Conservation (phyloP, 2,113 vertebrate species). For the Cryptoleucopteryx plumbea region DNA sequence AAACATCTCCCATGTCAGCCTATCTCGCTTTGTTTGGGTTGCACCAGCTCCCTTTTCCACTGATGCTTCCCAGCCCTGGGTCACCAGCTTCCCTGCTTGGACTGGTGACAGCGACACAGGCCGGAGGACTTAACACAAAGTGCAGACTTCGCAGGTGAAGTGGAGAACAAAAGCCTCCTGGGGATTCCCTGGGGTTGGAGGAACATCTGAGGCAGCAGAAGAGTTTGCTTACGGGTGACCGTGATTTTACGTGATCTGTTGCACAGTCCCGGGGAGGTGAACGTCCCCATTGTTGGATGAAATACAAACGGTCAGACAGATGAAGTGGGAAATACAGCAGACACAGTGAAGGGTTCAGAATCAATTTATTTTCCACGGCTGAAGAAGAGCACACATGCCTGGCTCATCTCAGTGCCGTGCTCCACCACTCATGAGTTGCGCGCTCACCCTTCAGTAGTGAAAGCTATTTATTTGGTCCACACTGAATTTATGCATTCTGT, state of each 20-base stretch:
- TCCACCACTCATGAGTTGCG: not conserved
- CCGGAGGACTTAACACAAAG: not conserved
- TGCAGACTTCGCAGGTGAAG: not conserved
- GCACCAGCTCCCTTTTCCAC: not conserved
- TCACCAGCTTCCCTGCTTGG: not conserved
- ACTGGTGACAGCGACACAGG: not conserved
- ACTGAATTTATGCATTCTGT: not conserved
- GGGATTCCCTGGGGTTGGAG: not conserved
- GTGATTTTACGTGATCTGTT: not conserved
- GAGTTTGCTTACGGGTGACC: not conserved
- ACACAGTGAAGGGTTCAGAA: not conserved
- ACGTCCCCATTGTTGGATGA: accelerated
- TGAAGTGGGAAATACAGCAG: not conserved
- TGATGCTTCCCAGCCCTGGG: not conserved
- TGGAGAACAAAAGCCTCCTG: not conserved
- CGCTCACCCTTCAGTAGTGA: not conserved
- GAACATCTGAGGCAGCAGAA: not conserved
- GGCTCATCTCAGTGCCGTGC: not conserved
- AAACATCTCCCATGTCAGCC: not conserved
- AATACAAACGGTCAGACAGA: not conserved
- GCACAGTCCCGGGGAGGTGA: not conserved
- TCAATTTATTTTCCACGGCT: not conserved
- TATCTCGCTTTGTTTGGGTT: not conserved
- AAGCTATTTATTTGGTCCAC: not conserved
- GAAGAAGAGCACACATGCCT: not conserved